These are phyloP conservation scores for Battus philenor DNA, from an alignment of 1,140 invertebrate species.

Conservation along the genomic window DNA sequence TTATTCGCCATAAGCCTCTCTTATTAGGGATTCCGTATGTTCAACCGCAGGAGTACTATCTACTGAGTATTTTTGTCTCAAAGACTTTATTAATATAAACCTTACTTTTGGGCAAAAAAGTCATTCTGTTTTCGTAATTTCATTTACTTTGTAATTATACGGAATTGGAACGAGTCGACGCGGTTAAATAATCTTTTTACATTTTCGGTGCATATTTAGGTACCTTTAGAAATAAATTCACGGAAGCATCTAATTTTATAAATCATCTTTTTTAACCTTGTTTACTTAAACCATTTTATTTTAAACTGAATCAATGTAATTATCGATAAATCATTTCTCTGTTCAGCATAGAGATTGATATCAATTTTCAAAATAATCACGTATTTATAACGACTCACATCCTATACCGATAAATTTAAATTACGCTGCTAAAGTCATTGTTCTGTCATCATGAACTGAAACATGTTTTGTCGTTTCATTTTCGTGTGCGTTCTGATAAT, in stretches of 20 bases:
- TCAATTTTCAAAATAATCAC: too few relatives aligned
- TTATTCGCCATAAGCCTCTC: slow-evolving; percentile 61
- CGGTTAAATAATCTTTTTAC: too few relatives aligned
- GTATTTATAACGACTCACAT: too few relatives aligned
- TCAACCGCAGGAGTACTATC: slow-evolving; percentile 32
- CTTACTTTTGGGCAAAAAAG: too few relatives aligned
- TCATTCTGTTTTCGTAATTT: too few relatives aligned
- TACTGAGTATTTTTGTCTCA: slow-evolving; percentile 50
- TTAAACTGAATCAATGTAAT: too few relatives aligned
- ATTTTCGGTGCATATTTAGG: too few relatives aligned
- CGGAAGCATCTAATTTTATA: too few relatives aligned
- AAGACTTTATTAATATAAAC: slow-evolving; percentile 40
- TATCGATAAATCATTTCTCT: too few relatives aligned
- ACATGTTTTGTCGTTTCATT: slow-evolving; percentile 15
- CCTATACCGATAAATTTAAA: slow-evolving; percentile 7
- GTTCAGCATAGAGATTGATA: not conserved
- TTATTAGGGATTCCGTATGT: slow-evolving; percentile 65
- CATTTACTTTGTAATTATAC: not conserved
- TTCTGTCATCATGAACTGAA: slow-evolving; percentile 11
- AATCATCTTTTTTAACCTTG: too few relatives aligned
- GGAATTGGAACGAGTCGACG: too few relatives aligned
- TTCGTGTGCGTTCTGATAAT: slow-evolving; percentile 12
- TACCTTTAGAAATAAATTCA: too few relatives aligned
- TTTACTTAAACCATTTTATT: not conserved
- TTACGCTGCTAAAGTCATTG: not conserved